Evolutionary conservation across 2,113 vertebrate species (phyloP).

Genomic region (Zosterops pallidus): DNA sequence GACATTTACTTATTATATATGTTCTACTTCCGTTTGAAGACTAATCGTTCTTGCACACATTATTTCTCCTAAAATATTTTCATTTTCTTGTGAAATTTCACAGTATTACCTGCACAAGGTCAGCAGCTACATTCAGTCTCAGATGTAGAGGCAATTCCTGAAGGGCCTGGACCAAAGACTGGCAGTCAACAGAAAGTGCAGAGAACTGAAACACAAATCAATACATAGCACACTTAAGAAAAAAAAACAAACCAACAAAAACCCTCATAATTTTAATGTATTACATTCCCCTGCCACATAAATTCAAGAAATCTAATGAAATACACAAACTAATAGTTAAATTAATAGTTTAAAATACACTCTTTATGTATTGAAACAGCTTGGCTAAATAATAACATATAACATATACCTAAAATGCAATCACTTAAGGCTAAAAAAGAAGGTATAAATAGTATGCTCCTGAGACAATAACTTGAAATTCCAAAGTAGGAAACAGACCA

Average conservation of each 20-base stretch:
- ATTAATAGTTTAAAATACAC: not conserved
- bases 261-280: not conserved
- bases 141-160: constrained; percentile 85
- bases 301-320: not conserved
- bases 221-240: not conserved
- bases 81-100: not conserved
- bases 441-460: not conserved
- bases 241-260: not conserved
- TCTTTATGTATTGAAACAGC: not conserved
- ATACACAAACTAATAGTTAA: not conserved
- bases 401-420: not conserved
- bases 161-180: constrained; percentile 80
- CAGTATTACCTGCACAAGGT: constrained; percentile 84
- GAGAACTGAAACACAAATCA: constrained; percentile 72
- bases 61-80: not conserved
- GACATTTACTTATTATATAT: not conserved
- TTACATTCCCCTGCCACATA: not conserved
- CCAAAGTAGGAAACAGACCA: not conserved
- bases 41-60: not conserved
- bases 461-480: not conserved
- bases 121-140: constrained; percentile 83
- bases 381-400: not conserved
- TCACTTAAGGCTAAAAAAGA: not conserved
- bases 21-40: not conserved
- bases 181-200: constrained; percentile 80